Evolutionary conservation across 2,797 vertebrate species (phyloP).

Genomic region (Spinibarbus caldwelli): DNA sequence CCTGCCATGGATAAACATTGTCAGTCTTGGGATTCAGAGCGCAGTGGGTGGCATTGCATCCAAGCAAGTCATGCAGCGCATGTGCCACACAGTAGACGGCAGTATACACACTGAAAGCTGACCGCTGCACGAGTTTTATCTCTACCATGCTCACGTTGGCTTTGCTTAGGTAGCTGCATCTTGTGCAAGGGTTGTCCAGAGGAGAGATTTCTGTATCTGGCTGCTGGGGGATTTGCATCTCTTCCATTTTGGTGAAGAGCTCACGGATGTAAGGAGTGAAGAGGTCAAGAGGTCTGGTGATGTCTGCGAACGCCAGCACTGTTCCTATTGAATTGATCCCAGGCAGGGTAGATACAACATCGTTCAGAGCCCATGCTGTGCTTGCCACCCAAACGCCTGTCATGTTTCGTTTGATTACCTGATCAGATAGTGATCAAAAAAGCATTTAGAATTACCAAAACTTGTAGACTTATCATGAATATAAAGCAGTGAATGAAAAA

Average conservation of each 20-base stretch:
- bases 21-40: conserved; percentile 31
- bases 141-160: conserved; percentile 68
- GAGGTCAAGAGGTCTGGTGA: conserved; percentile 60
- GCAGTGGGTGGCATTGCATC: conserved; percentile 76
- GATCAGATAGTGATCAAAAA: conserved; percentile 26
- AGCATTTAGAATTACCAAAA: not conserved
- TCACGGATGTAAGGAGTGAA: conserved; percentile 71
- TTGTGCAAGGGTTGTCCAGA: conserved; percentile 70
- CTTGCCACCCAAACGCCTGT: conserved; percentile 88
- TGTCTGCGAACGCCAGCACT: conserved; percentile 81
- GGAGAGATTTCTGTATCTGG: not conserved
- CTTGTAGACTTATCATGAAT: not conserved
- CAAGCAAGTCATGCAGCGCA: conserved; percentile 83
- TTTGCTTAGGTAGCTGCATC: conserved; percentile 74
- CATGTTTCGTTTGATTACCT: conserved; percentile 77
- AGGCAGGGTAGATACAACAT: conserved; percentile 63
- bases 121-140: conserved; percentile 51
- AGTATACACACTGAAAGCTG: conserved; percentile 78
- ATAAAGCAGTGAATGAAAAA: not conserved
- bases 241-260: conserved; percentile 70
- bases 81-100: conserved; percentile 84
- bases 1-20: conserved; percentile 85
- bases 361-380: conserved; percentile 80
- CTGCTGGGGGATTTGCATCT: conserved; percentile 21
- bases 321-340: conserved; percentile 81